A percentile compares a stretch with the other conserved stretches of the same genome.
phyloP scores from a whole-genome alignment of 2,888 invertebrate genomes.

The Caenorhabditis becei region DNA sequence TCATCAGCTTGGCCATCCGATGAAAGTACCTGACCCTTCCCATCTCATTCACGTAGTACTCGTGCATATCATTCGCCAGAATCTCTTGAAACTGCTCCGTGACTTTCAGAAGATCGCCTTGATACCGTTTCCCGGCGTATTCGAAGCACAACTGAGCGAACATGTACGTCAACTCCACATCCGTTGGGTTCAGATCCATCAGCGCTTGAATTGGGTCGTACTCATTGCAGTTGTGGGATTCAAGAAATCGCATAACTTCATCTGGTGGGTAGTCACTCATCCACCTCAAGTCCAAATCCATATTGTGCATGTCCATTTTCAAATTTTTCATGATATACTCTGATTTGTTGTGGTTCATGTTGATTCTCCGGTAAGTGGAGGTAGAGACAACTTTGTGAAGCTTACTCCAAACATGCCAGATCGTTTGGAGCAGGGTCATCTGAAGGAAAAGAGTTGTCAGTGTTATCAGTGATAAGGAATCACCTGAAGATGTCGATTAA shows the following conservation, averaged over 20 bases:
- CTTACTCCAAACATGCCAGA: slow-evolving; percentile 41
- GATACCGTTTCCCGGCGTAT: slow-evolving; percentile 49
- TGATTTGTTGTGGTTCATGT: not conserved
- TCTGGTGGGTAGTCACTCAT: slow-evolving; percentile 28
- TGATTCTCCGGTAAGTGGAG: not conserved
- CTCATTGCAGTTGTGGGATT: not conserved
- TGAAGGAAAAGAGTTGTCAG: no score
- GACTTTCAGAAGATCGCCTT: slow-evolving; percentile 32
- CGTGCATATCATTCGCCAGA: slow-evolving; percentile 57
- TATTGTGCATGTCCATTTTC: not conserved
- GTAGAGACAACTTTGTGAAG: slow-evolving; percentile 23
- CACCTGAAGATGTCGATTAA: slow-evolving; percentile 28
- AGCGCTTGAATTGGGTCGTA: slow-evolving; percentile 19
- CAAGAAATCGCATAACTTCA: slow-evolving; percentile 2
- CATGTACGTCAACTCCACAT: slow-evolving; percentile 49
- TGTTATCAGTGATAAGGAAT: no score
- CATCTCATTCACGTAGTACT: slow-evolving; percentile 55
- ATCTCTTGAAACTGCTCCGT: slow-evolving; percentile 34
- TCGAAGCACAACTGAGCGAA: slow-evolving; percentile 53
- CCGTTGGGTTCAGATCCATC: slow-evolving; percentile 33
- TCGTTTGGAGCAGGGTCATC: slow-evolving; percentile 42
- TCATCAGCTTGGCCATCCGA: slow-evolving; percentile 62
- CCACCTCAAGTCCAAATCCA: slow-evolving; percentile 7
- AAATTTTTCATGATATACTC: slow-evolving; percentile 11
- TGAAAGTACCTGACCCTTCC: slow-evolving; percentile 56